Evolutionary conservation across 2,888 invertebrate species (phyloP).

Genomic region (Cepaea hortensis): DNA sequence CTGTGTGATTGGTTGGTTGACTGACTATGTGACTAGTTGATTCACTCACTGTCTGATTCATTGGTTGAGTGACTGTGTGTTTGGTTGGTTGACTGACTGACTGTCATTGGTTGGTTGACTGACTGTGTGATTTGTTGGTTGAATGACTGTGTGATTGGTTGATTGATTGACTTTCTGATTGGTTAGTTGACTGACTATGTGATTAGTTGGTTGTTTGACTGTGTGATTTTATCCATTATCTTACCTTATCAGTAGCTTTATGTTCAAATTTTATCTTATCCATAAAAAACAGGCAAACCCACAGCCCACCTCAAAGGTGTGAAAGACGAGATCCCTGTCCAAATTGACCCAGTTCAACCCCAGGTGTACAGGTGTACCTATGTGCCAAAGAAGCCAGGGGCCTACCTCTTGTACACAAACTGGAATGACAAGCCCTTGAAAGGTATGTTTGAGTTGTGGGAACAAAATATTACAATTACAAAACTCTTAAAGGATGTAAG

Average conservation of each 20-base stretch:
- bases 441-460: slow-evolving; percentile 7
- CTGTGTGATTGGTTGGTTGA: too few species aligned
- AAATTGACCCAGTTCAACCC: slow-evolving; percentile 54
- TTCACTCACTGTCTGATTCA: too few species aligned
- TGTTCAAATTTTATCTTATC: not conserved
- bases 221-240: not conserved
- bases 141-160: too few species aligned
- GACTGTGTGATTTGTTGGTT: too few species aligned
- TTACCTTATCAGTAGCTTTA: not conserved
- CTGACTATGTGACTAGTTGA: too few species aligned
- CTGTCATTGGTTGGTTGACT: too few species aligned
- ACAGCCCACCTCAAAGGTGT: slow-evolving; percentile 55
- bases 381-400: slow-evolving; percentile 61
- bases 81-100: too few species aligned
- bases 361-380: slow-evolving; percentile 64
- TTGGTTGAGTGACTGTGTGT: too few species aligned
- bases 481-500: too few species aligned
- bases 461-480: not conserved
- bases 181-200: too few species aligned
- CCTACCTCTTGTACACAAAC: slow-evolving; percentile 65
- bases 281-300: slow-evolving; percentile 58
- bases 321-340: slow-evolving; percentile 57
- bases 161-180: too few species aligned
- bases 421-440: slow-evolving; percentile 66
- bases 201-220: too few species aligned